Conservation (phyloP, 2,113 vertebrate genomes). For the Xiphophorus couchianus region DNA sequence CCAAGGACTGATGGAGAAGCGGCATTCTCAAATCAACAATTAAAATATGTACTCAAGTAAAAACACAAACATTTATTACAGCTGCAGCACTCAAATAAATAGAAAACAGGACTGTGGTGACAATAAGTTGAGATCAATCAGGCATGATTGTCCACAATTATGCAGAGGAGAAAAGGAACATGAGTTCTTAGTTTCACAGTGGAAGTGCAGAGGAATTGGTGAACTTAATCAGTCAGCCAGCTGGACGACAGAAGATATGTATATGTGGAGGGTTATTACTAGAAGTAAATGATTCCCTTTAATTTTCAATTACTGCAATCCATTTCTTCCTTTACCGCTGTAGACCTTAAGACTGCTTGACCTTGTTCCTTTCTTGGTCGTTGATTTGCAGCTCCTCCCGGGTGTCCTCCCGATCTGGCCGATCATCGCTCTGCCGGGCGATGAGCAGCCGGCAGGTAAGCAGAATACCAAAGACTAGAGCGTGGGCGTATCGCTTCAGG, state of each 20-base stretch:
- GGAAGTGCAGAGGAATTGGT: conserved; percentile 48
- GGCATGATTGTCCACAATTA: conserved; percentile 60
- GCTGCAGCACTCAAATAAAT: conserved; percentile 54
- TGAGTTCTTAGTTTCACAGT: conserved; percentile 58
- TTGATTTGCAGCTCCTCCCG: conserved; percentile 83
- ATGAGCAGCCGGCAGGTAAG: conserved; percentile 96
- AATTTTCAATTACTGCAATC: conserved; percentile 43
- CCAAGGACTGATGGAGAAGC: conserved; percentile 47
- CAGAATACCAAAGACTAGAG: conserved; percentile 96
- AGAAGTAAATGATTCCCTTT: conserved; percentile 59
- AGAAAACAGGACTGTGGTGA: conserved; percentile 16
- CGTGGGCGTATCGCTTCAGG: conserved; percentile 95
- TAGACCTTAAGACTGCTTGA: conserved; percentile 90
- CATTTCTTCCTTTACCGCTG: conserved; percentile 46
- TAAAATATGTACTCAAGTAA: conserved; percentile 30
- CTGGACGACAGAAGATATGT: conserved; percentile 30
- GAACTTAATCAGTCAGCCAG: conserved; percentile 50
- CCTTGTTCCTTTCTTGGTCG: conserved; percentile 90
- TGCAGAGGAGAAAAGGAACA: conserved; percentile 42
- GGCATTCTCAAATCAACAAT: conserved; percentile 61
- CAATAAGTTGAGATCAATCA: conserved; percentile 45
- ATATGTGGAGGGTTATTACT: conserved; percentile 50
- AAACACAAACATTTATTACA: conserved; percentile 39
- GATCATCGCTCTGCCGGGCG: conserved; percentile 92
- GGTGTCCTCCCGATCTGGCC: conserved; percentile 85